Percentiles rank a stretch among this genome's conserved stretches.
Conservation (phyloP, 1,140 invertebrate genomes). For the Episyrphus balteatus region DNA sequence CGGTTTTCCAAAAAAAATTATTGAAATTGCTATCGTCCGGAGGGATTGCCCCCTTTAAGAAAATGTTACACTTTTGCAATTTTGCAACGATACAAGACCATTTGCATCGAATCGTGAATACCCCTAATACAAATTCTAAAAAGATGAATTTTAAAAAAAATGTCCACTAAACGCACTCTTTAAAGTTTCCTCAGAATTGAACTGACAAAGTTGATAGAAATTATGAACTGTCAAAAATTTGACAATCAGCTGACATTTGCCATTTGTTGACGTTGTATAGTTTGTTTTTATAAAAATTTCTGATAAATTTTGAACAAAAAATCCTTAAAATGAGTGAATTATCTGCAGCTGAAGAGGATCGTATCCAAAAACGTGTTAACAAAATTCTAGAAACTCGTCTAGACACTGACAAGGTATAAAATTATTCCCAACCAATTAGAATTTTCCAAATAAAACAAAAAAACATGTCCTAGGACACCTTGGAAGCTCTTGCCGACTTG, state of each 20-base stretch:
- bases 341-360: slow-evolving; percentile 28
- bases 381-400: slow-evolving; percentile 69
- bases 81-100: too few species aligned
- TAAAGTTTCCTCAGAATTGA: too few species aligned
- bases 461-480: slow-evolving; percentile 53
- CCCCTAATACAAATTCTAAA: too few species aligned
- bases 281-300: too few species aligned
- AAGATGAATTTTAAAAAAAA: too few species aligned
- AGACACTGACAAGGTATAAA: slow-evolving; percentile 63
- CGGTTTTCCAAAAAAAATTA: too few species aligned
- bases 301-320: neutral
- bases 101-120: too few species aligned
- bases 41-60: too few species aligned
- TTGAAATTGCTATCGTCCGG: too few species aligned
- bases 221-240: slow-evolving; percentile 1
- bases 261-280: slow-evolving; percentile 13
- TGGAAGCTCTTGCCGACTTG: slow-evolving; percentile 73
- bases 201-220: neutral
- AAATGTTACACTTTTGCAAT: too few species aligned
- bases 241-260: slow-evolving; percentile 3
- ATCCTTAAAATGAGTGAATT: slow-evolving; percentile 4
- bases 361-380: slow-evolving; percentile 49
- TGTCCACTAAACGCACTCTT: too few species aligned
- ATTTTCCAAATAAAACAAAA: slow-evolving; percentile 5
- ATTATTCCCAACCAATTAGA: neutral